Evolutionary conservation across 2,797 vertebrate species (phyloP).

Genomic region (Diceros bicornis): DNA sequence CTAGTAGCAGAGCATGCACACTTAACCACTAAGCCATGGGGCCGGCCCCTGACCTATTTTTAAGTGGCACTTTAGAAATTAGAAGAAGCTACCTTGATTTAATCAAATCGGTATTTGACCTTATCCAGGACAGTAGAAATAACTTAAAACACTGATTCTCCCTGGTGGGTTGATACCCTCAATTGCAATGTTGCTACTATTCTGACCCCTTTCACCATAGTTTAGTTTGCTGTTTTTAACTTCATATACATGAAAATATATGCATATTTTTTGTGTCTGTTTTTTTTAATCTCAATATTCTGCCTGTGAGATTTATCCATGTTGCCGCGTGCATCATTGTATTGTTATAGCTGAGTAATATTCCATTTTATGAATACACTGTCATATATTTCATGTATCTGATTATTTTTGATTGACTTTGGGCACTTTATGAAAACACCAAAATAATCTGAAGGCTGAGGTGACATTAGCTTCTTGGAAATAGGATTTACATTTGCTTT

Average conservation of each 20-base stretch:
- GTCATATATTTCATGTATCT: not conserved
- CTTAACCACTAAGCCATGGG: no score
- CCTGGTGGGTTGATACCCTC: not conserved
- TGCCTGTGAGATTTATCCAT: not conserved
- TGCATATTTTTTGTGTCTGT: not conserved
- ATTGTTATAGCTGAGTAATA: not conserved
- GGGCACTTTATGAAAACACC: not conserved
- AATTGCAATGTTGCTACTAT: not conserved
- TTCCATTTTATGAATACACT: not conserved
- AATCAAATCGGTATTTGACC: not conserved
- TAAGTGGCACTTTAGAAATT: not conserved
- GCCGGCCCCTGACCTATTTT: no score
- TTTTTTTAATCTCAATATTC: not conserved
- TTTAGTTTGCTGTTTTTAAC: not conserved
- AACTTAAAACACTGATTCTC: not conserved
- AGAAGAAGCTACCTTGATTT: not conserved
- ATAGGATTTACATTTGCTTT: not conserved
- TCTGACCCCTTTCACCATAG: not conserved
- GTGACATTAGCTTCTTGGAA: not conserved
- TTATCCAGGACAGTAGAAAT: not conserved
- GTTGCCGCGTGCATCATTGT: not conserved
- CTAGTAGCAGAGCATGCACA: no score
- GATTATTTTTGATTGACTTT: slow-evolving; percentile 2
- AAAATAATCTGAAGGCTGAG: not conserved
- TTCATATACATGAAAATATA: not conserved